These are phyloP conservation scores for Conomelus anceps DNA, from an alignment of 2,888 invertebrate genomes.

Conservation along the genomic window DNA sequence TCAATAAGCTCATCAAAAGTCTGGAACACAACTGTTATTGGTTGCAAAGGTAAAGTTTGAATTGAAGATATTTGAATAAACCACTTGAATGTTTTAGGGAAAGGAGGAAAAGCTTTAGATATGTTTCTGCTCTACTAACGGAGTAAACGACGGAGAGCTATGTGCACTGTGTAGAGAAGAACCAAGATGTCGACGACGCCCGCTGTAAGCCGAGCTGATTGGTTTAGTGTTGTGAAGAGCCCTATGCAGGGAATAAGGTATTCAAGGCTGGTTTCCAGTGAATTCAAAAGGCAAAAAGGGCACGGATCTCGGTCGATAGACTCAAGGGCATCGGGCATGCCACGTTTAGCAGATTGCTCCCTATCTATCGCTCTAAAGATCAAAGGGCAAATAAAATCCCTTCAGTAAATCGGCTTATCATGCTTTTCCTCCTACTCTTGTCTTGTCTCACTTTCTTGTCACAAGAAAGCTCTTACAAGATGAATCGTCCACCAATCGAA, in stretches of 20 bases:
- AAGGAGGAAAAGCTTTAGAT: neutral
- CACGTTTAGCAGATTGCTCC: neutral
- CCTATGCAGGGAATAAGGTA: neutral
- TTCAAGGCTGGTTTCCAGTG: neutral
- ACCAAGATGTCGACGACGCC: neutral
- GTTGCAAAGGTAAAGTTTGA: neutral
- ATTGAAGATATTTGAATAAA: neutral
- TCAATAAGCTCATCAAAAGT: no score
- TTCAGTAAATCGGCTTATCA: conserved; percentile 7
- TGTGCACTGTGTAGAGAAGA: no score
- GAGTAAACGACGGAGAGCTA: no score
- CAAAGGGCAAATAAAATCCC: conserved; percentile 11
- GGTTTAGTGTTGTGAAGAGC: neutral
- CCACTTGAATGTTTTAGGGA: neutral
- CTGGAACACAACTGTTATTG: no score
- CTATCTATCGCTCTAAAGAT: neutral
- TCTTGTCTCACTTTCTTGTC: neutral
- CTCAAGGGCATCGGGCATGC: neutral
- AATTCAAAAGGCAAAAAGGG: neutral
- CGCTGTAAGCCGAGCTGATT: neutral
- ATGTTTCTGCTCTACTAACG: neutral
- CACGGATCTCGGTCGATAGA: neutral
- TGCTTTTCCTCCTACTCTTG: neutral
- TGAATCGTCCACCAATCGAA: neutral
- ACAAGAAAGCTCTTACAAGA: neutral